phyloP scores from a whole-genome alignment of 2,888 invertebrate genomes.

The Falcaria lacertinaria region DNA sequence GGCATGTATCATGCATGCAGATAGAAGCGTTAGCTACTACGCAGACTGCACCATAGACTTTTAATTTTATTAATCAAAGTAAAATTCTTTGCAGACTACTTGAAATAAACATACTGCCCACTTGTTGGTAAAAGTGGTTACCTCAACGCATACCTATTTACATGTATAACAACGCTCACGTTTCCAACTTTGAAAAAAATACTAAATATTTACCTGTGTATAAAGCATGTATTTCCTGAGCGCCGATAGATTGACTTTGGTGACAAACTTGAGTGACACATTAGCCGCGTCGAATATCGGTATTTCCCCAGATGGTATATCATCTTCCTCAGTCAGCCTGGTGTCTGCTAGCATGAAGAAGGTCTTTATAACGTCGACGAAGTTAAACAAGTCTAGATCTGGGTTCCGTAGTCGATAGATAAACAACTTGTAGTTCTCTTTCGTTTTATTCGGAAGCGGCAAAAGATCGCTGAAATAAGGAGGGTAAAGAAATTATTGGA shows the following conservation, averaged over 20 bases:
- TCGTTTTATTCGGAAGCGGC: conserved; percentile 83
- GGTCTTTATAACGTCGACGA: conserved; percentile 82
- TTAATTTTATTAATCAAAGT: no score
- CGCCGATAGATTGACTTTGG: conserved; percentile 81
- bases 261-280: conserved; percentile 81
- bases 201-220: conserved; percentile 75
- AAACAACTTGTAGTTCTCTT: conserved; percentile 83
- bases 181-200: neutral
- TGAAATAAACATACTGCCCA: no score
- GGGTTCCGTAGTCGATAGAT: conserved; percentile 82
- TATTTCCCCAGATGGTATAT: conserved; percentile 83
- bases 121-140: no score
- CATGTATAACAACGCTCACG: no score
- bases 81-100: no score
- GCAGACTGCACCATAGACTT: no score
- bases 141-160: no score
- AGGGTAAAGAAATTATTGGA: neutral
- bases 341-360: conserved; percentile 87
- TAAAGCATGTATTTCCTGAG: conserved; percentile 86
- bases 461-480: conserved; percentile 81
- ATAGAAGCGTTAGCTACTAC: no score
- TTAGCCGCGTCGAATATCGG: conserved; percentile 86
- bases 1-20: no score
- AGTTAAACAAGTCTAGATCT: conserved; percentile 83
- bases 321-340: conserved; percentile 80